phyloP scores from a whole-genome alignment of 2,888 invertebrate genomes.

The Cephus rjabovi region DNA sequence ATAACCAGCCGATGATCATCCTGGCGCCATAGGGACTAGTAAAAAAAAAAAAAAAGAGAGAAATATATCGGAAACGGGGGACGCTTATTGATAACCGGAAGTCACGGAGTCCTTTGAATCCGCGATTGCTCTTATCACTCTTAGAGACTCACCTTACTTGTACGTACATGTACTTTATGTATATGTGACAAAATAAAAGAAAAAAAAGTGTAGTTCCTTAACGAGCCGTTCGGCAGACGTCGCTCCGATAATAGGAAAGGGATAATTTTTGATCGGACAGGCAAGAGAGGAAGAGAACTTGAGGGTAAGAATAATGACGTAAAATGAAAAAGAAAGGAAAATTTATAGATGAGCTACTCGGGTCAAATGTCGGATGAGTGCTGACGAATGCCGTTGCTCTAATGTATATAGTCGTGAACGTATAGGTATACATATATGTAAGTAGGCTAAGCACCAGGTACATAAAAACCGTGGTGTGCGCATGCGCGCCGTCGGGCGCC shows the following conservation, averaged over 20 bases:
- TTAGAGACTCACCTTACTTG: conserved; percentile 18
- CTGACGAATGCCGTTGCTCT: conserved; percentile 47
- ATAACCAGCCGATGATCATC: not conserved
- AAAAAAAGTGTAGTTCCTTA: conserved; percentile 24
- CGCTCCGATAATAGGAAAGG: conserved; percentile 11
- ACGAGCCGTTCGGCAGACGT: conserved; percentile 23
- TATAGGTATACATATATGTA: conserved; percentile 14
- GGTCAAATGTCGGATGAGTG: not conserved
- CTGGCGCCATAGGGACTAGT: not conserved
- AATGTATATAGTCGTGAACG: conserved; percentile 56
- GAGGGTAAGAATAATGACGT: not conserved
- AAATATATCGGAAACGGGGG: not conserved
- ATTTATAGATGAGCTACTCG: not conserved
- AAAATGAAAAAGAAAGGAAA: not conserved
- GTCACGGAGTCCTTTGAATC: not conserved
- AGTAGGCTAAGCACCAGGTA: not conserved
- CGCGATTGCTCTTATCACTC: not conserved
- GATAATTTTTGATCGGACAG: not conserved
- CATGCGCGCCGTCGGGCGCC: not conserved
- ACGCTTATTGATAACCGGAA: not conserved
- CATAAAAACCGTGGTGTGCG: not conserved
- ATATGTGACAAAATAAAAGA: conserved; percentile 27
- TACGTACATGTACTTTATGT: conserved; percentile 24
- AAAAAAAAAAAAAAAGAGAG: not conserved
- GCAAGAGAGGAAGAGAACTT: not conserved